phyloP scores from a whole-genome alignment of 2,113 vertebrate genomes.

The Malurus alboscapulatus region DNA sequence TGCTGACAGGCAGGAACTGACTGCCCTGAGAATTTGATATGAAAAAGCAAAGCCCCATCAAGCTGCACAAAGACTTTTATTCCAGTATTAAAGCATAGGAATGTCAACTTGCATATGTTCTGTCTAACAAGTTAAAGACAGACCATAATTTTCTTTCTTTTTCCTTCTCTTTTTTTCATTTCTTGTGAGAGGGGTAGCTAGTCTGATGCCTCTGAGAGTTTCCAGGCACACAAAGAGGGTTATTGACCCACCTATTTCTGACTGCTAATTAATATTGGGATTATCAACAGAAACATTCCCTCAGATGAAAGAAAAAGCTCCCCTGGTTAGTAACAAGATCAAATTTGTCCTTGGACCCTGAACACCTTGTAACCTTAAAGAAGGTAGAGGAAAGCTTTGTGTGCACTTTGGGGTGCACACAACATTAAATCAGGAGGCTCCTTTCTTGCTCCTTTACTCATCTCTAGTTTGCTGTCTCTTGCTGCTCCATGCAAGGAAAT shows the following conservation, averaged over 20 bases:
- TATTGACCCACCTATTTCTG: background rate
- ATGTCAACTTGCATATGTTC: background rate
- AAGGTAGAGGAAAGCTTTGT: background rate
- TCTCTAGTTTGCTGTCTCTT: background rate
- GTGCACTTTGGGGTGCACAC: background rate
- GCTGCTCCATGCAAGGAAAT: background rate
- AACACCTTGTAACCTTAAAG: background rate
- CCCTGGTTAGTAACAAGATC: background rate
- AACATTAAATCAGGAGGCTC: background rate
- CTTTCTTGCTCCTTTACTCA: background rate
- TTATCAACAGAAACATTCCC: background rate
- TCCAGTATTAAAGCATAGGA: background rate
- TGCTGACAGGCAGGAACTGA: background rate
- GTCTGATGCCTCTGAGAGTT: background rate
- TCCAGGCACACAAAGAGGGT: background rate
- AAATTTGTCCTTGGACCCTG: background rate
- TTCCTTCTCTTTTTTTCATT: background rate
- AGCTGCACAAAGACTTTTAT: background rate
- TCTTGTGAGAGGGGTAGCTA: background rate
- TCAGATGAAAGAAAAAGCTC: background rate
- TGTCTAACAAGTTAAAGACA: background rate
- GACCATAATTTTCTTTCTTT: background rate
- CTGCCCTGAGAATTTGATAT: background rate
- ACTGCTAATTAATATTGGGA: background rate
- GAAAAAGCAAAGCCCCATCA: background rate